These are phyloP conservation scores for Hypomesus transpacificus DNA, from an alignment of 2,113 vertebrate genomes.

Conservation along the genomic window DNA sequence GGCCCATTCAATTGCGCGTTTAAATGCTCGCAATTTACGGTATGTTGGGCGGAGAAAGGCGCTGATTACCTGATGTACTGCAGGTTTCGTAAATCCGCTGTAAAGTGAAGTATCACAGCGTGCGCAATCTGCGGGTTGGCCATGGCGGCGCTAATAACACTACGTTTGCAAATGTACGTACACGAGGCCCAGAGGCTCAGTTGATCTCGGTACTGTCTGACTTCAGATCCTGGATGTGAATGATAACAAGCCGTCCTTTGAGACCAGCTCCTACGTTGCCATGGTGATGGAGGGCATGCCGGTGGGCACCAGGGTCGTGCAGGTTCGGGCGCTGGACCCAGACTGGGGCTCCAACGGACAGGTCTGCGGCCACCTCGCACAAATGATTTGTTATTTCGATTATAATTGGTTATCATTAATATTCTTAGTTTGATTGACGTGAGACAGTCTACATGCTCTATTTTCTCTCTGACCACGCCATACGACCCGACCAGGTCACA, in stretches of 20 bases:
- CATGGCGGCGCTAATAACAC: too few relatives aligned
- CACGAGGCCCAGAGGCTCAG: not conserved
- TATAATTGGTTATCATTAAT: not conserved
- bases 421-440: not conserved
- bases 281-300: conserved; percentile 96
- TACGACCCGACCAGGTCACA: conserved; percentile 64
- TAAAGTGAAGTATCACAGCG: too few relatives aligned
- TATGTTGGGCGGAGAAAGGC: too few relatives aligned
- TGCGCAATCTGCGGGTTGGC: too few relatives aligned
- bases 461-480: not conserved
- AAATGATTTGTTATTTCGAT: not conserved
- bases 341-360: conserved; percentile 94
- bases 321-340: conserved; percentile 84
- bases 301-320: conserved; percentile 84
- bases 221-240: conserved; percentile 82
- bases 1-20: too few relatives aligned
- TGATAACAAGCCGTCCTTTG: conserved; percentile 92
- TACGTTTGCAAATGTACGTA: too few relatives aligned
- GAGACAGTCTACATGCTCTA: not conserved
- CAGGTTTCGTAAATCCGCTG: too few relatives aligned
- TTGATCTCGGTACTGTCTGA: not conserved
- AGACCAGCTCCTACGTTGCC: conserved; percentile 82
- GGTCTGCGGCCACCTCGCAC: conserved; percentile 37
- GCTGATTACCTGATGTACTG: too few relatives aligned
- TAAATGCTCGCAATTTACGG: too few relatives aligned